Evolutionary conservation across 1,140 invertebrate genomes (phyloP), one percentile per base, ranked within the genome.

Genomic region (Eufriesea mexicana): DNA sequence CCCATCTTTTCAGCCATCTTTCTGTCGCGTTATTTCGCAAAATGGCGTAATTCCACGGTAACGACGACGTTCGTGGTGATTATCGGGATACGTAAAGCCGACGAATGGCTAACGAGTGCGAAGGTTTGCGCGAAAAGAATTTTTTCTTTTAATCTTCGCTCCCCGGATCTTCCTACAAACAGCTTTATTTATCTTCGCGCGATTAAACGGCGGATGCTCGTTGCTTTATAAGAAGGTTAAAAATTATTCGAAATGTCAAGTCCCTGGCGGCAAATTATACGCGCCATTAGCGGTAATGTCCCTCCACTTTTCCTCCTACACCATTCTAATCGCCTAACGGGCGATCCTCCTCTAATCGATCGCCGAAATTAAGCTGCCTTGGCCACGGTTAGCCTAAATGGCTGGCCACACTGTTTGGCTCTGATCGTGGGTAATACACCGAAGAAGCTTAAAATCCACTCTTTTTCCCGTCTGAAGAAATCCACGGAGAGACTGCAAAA

Each of bases 211-310:
- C 20, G 5, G 8, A 35, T 66, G 28, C 16, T 66, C 25, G 5
- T 66, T 20, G 64, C 35, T 35, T 20, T 20, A 6, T 61, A 45
- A 71, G 49, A 35, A 25, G 25, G n/a, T 14, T 35, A 35, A 54
- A 71, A 71, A 35, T 71, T 28, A 51, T 20, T 71, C 25, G 18
- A 71, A 35, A 71, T 54, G 25, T 54, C 68, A 35, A 23, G 1
- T 25, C 25, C 20, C 25, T 35, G 68, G 20, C 18, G 66, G 12
- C 10, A 54, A 71, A 71, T 54, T 71, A 54, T 71, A 71, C 68
- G 68, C 68, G 68, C 49, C 68, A 71, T 71, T 71, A 71, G 49
- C 47, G 68, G 20, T 54, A 71, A 71, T 71, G 47, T 71, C 25
- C 25, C 49, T 23, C 9, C 68, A 23, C 25, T 54, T 54, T 35